Evolutionary conservation across 2,113 vertebrate species (phyloP), one percentile per base, ranked within the genome.

Genomic region (Equus quagga): DNA sequence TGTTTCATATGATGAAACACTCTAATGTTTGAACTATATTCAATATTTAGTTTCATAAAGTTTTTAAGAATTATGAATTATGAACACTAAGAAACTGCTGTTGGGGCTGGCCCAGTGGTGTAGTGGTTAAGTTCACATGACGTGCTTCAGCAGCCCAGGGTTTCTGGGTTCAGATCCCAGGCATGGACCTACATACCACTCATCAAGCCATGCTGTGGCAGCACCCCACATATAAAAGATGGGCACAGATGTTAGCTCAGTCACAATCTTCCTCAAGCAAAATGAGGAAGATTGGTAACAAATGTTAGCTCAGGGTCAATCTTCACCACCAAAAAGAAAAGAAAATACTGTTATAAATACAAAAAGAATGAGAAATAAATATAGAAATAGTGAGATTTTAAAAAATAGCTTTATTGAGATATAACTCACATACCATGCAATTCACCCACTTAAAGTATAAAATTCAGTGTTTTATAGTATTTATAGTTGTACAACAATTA

Each of bases 291-390:
- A 41, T 41, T 41, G 36, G 36, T 41, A 41, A 41, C 36, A 41
- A 41, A 41, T 41, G 36, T 41, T 41, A 41, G 36, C 36, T 41
- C 36, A 41, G 36, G 36, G 36, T 3, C 36, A 41, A 41, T 41
- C 36, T 41, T 41, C 36, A 41, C 36, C 36, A 41, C 36, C 36
- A 3, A 41, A 41, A 41, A 41, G 36, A 41, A 41, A 41, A 41
- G 36, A 79, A 85, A 89, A 72, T 93, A 4, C 8, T 82, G 1
- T 51, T 60, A 33, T 93, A 51, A 60, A 69, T 86, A 80, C 2
- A 36, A 76, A 72, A 60, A 41, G 51, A 41, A 82, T 93, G 1
- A 69, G 60, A 81, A 95, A 85, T 80, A 90, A 95, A 76, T 90
- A 67, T 9, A 10, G 13, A 36, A 46, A 64, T 78, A 62, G 10